Percentiles rank a stretch among this genome's conserved stretches.
Evolutionary conservation across 2,113 vertebrate species (phyloP).

Genomic region (Acanthochromis polyacanthus): DNA sequence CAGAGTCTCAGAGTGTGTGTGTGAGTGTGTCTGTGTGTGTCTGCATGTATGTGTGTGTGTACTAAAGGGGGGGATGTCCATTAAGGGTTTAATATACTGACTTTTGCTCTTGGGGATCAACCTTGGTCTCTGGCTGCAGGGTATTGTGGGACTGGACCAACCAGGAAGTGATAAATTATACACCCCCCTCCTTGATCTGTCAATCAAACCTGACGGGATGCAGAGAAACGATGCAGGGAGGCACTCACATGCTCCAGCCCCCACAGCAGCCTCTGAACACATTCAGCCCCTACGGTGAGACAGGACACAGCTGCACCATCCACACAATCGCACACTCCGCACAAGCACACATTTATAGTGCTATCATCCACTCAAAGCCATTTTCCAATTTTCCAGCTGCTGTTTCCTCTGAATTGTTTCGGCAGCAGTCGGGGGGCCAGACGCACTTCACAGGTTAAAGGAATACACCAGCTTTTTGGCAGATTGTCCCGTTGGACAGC

Average conservation of each 20-base stretch:
- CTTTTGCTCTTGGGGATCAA: conserved; percentile 62
- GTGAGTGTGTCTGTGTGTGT: conserved; percentile 43
- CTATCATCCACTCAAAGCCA: conserved; percentile 51
- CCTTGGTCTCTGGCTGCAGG: conserved; percentile 62
- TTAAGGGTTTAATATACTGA: conserved; percentile 78
- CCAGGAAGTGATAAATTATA: conserved; percentile 80
- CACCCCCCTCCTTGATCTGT: conserved; percentile 67
- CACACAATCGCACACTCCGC: conserved; percentile 46
- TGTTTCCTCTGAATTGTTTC: conserved; percentile 61
- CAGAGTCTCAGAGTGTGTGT: conserved; percentile 38
- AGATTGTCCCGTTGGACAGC: conserved; percentile 25
- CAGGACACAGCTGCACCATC: conserved; percentile 74
- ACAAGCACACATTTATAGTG: conserved; percentile 47
- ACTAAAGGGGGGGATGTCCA: conserved; percentile 40
- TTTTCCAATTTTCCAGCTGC: conserved; percentile 54
- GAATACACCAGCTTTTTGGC: conserved; percentile 18
- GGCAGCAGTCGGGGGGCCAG: conserved; percentile 27
- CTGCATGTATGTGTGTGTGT: conserved; percentile 44
- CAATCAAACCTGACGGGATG: conserved; percentile 75
- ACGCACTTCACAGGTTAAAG: conserved; percentile 51
- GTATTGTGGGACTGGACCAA: conserved; percentile 66
- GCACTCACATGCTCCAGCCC: conserved; percentile 26
- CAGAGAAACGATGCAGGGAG: conserved; percentile 57
- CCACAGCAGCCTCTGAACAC: conserved; percentile 25
- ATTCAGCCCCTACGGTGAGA: conserved; percentile 23